A percentile compares a stretch with the other conserved stretches of the same genome.
These are phyloP conservation scores for Hofmannophila pseudospretella DNA, from an alignment of 2,888 invertebrate genomes.

Conservation along the genomic window DNA sequence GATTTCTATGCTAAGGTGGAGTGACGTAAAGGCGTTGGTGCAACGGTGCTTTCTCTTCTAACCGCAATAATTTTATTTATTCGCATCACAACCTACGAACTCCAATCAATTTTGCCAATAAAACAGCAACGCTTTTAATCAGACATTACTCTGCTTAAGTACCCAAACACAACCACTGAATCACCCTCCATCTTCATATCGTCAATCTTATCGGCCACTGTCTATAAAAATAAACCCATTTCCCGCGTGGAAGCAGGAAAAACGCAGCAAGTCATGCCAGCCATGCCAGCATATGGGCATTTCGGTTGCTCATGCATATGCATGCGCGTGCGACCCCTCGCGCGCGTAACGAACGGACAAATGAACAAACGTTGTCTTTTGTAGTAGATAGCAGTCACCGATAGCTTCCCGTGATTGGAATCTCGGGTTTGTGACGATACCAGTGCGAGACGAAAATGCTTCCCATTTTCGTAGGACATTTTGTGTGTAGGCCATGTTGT, in stretches of 20 bases:
- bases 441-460: no score
- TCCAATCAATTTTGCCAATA: no score
- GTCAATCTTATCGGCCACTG: constrained; percentile 1
- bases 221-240: constrained; percentile 3
- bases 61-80: no score
- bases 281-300: constrained; percentile 35
- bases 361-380: constrained; percentile 33
- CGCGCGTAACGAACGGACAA: constrained; percentile 19
- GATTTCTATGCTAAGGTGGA: no score
- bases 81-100: no score
- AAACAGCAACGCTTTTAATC: no score
- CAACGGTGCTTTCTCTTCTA: no score
- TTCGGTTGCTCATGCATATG: constrained; percentile 48
- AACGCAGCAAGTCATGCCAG: constrained; percentile 14
- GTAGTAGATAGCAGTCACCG: constrained; percentile 21
- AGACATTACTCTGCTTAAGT: no score
- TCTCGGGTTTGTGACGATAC: neutral
- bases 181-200: neutral
- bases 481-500: no score
- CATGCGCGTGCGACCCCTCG: constrained; percentile 19
- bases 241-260: neutral
- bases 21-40: no score
- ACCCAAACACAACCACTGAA: no score
- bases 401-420: constrained; percentile 4
- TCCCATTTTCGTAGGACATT: no score